Percentiles rank a stretch among this genome's conserved stretches.
phyloP scores from a whole-genome alignment of 2,888 invertebrate species.

The Steinernema carpocapsae region DNA sequence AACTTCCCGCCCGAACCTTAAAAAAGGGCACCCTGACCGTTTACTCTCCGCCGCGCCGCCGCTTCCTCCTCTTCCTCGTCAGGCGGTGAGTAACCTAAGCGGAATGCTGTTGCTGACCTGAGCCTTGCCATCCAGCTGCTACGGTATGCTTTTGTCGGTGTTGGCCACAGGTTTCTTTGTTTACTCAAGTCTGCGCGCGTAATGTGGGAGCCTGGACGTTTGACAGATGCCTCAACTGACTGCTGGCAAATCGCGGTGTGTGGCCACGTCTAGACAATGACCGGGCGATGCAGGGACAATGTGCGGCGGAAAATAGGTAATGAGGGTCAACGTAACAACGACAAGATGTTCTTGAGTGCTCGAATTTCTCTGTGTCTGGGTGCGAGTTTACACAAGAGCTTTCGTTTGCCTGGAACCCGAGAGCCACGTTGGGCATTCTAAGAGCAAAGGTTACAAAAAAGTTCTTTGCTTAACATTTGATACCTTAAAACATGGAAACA shows the following conservation, averaged over 20 bases:
- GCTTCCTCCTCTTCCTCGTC: background rate
- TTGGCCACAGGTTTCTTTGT: constrained; percentile 1
- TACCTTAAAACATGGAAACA: no score
- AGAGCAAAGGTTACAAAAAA: no score
- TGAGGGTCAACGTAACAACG: constrained; percentile 20
- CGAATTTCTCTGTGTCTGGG: no score
- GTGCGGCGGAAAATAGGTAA: background rate
- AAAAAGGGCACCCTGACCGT: background rate
- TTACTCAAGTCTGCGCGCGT: constrained; percentile 30
- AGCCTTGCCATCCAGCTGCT: constrained; percentile 23
- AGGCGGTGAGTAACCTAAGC: background rate
- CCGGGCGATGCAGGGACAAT: background rate
- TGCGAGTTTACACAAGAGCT: no score
- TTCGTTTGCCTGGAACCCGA: no score
- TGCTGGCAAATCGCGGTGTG: background rate
- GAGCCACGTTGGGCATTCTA: no score
- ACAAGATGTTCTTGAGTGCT: no score
- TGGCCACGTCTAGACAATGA: background rate
- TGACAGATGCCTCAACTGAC: constrained; percentile 31
- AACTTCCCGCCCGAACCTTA: no score
- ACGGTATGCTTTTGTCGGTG: constrained; percentile 15
- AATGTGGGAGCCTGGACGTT: constrained; percentile 26
- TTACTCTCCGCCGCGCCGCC: background rate
- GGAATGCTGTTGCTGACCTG: constrained; percentile 24
- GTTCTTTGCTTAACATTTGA: no score